Conservation (phyloP, 1,140 invertebrate genomes). For the Zaprionus ghesquierei region DNA sequence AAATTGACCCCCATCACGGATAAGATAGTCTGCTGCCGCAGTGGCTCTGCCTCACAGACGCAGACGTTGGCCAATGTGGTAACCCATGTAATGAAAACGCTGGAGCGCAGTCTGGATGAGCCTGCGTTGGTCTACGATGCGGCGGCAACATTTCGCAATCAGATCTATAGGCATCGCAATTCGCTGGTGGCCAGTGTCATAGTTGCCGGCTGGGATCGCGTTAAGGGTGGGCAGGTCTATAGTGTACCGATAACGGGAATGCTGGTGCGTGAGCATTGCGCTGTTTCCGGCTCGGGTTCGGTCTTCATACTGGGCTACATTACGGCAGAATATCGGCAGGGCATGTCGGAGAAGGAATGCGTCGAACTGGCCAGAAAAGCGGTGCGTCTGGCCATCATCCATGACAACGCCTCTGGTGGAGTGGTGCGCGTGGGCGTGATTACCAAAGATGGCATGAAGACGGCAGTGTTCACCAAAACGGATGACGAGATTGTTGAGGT, state of each 20-base stretch:
- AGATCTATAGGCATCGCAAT: slow-evolving; percentile 97
- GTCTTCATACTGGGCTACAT: slow-evolving; percentile 97
- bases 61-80: slow-evolving; percentile 97
- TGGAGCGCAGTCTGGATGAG: slow-evolving; percentile 89
- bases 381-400: slow-evolving; percentile 92
- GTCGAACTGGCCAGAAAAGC: slow-evolving; percentile 91
- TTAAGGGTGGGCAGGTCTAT: slow-evolving; percentile 93
- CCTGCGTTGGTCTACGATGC: slow-evolving; percentile 93
- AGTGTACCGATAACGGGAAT: slow-evolving; percentile 95
- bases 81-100: slow-evolving; percentile 85
- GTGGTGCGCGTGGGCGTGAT: slow-evolving; percentile 95
- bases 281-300: slow-evolving; percentile 97
- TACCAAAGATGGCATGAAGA: slow-evolving; percentile 90
- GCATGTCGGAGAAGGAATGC: slow-evolving; percentile 93
- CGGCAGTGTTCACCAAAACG: slow-evolving; percentile 85
- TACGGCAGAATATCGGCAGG: slow-evolving; percentile 92
- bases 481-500: slow-evolving; percentile 13
- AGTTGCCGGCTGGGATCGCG: slow-evolving; percentile 95
- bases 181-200: slow-evolving; percentile 94
- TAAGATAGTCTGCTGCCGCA: slow-evolving; percentile 97
- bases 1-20: slow-evolving; percentile 97
- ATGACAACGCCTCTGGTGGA: slow-evolving; percentile 97
- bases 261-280: slow-evolving; percentile 91
- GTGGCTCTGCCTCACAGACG: slow-evolving; percentile 98
- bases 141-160: slow-evolving; percentile 93